These are phyloP conservation scores for Glyptemys insculpta DNA, from an alignment of 2,797 vertebrate species.

Conservation along the genomic window DNA sequence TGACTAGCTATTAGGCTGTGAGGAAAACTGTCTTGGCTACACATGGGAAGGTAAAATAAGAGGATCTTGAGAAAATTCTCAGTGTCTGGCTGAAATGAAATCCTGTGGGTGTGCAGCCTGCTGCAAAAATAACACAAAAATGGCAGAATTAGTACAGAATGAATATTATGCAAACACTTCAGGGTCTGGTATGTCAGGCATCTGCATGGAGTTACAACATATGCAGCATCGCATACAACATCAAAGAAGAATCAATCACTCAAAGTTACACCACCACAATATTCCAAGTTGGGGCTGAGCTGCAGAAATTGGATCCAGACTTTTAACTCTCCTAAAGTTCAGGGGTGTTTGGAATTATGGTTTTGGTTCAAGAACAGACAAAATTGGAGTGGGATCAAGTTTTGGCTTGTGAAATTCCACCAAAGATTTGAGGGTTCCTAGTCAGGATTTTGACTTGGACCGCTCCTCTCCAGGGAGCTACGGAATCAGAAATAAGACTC, in stretches of 20 bases:
- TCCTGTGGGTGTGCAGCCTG: not conserved
- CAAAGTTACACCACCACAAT: fast-evolving
- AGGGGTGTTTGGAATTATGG: not conserved
- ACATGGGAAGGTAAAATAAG: not conserved
- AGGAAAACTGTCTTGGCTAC: not conserved
- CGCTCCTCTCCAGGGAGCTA: not conserved
- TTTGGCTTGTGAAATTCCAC: fast-evolving
- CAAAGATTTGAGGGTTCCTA: not conserved
- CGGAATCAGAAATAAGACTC: fast-evolving
- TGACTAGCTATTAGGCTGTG: not conserved
- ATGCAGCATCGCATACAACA: not conserved
- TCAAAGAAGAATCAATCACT: not conserved
- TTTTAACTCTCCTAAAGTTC: not conserved
- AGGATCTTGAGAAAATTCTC: not conserved
- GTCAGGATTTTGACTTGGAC: not conserved
- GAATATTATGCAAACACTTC: not conserved
- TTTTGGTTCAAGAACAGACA: not conserved
- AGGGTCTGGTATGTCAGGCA: fast-evolving
- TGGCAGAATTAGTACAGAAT: not conserved
- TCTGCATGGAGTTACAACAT: fast-evolving
- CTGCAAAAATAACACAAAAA: not conserved
- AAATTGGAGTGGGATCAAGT: not conserved
- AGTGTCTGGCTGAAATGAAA: not conserved
- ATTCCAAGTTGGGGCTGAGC: not conserved
- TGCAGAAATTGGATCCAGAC: not conserved